These are phyloP conservation scores for Bursaphelenchus okinawaensis DNA, from an alignment of 2,888 invertebrate species.

Conservation along the genomic window DNA sequence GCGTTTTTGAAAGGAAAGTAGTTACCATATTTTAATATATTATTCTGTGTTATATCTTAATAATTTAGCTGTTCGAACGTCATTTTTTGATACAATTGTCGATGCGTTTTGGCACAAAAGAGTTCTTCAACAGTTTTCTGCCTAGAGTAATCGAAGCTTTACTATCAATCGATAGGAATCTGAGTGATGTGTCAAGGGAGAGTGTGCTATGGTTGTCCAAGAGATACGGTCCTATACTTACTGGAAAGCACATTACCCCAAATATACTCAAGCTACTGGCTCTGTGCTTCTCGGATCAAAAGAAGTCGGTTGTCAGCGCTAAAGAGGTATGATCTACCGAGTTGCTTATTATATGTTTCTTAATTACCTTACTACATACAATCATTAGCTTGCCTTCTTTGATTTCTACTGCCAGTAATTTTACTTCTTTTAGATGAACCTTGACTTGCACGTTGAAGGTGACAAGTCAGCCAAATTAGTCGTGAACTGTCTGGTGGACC, in stretches of 20 bases:
- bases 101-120: constrained; percentile 40
- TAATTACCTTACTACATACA: too few relatives aligned
- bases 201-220: constrained; percentile 69
- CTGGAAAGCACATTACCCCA: constrained; percentile 76
- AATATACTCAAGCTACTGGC: constrained; percentile 81
- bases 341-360: too few relatives aligned
- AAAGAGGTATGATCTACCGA: neutral
- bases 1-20: too few relatives aligned
- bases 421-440: constrained; percentile 11
- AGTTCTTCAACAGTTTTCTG: constrained; percentile 43
- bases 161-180: constrained; percentile 25
- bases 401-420: constrained; percentile 15
- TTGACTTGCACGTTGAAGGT: constrained; percentile 61
- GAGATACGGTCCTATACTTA: constrained; percentile 84
- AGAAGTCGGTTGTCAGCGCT: neutral
- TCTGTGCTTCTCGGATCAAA: constrained; percentile 75
- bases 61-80: constrained; percentile 44
- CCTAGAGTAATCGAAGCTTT: constrained; percentile 47
- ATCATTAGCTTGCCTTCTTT: neutral
- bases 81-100: constrained; percentile 47
- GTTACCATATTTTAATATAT: neutral
- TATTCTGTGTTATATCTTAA: neutral
- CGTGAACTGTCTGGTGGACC: constrained; percentile 80
- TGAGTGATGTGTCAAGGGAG: constrained; percentile 45
- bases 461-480: constrained; percentile 79